A percentile compares a stretch with the other conserved stretches of the same genome.
These are phyloP conservation scores for Calameuta idolon DNA, from an alignment of 2,888 invertebrate species.

Conservation along the genomic window DNA sequence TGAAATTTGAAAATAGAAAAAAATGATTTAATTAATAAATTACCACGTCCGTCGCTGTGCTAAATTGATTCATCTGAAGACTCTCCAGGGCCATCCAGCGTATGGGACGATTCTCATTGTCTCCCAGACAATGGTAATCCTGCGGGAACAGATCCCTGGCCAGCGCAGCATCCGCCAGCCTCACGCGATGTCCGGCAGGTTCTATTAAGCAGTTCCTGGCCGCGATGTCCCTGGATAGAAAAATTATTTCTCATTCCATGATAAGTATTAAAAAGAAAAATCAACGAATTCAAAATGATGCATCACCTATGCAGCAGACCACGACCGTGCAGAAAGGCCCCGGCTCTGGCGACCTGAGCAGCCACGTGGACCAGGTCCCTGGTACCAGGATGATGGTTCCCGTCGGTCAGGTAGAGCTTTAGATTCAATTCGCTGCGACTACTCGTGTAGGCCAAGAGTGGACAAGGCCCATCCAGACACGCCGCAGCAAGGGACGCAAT, in stretches of 20 bases:
- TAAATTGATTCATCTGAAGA: slow-evolving; percentile 83
- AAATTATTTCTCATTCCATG: slow-evolving; percentile 8
- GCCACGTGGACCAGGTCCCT: slow-evolving; percentile 88
- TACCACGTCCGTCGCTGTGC: slow-evolving; percentile 91
- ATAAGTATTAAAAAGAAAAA: neutral
- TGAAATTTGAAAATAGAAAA: neutral
- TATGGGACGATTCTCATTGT: slow-evolving; percentile 93
- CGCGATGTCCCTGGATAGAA: slow-evolving; percentile 78
- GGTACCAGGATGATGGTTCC: slow-evolving; percentile 70
- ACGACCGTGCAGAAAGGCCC: slow-evolving; percentile 89
- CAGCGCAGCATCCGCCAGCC: slow-evolving; percentile 88
- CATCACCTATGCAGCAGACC: slow-evolving; percentile 80
- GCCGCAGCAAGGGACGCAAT: slow-evolving; percentile 79
- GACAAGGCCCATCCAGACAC: slow-evolving; percentile 72
- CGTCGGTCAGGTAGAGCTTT: slow-evolving; percentile 65
- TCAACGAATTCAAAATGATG: neutral
- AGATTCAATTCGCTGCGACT: slow-evolving; percentile 61
- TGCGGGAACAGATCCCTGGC: slow-evolving; percentile 91
- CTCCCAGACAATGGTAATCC: slow-evolving; percentile 94
- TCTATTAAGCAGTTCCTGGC: slow-evolving; percentile 85
- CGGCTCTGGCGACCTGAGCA: slow-evolving; percentile 86
- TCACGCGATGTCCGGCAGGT: slow-evolving; percentile 78
- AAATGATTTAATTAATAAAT: slow-evolving; percentile 53
- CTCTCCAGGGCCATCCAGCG: slow-evolving; percentile 95
- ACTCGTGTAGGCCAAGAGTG: slow-evolving; percentile 80